Percentiles rank a stretch among this genome's conserved stretches.
Conservation (phyloP, 2,888 invertebrate genomes). For the Therioaphis trifolii region DNA sequence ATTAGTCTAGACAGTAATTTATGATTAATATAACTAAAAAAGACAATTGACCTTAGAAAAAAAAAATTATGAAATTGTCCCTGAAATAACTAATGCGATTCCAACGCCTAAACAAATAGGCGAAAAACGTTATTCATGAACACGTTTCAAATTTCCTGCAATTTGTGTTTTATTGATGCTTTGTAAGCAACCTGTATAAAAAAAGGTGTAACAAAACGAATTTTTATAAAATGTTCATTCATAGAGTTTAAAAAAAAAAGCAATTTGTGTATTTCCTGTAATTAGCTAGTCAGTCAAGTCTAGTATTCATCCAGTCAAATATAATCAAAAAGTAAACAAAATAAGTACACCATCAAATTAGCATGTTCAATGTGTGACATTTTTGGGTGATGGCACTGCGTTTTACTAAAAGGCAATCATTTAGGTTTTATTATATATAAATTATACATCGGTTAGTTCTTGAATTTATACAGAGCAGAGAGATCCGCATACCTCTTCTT, state of each 20-base stretch:
- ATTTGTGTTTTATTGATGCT: constrained; percentile 23
- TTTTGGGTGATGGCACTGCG: not conserved
- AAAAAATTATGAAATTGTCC: constrained; percentile 45
- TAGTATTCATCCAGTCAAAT: not conserved
- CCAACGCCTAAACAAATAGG: constrained; percentile 18
- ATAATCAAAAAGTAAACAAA: constrained; percentile 2
- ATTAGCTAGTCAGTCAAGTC: not conserved
- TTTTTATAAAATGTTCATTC: constrained; percentile 37
- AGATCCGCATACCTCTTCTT: too few relatives aligned
- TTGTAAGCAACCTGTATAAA: constrained; percentile 14
- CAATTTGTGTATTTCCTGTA: constrained; percentile 45
- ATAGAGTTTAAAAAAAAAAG: constrained; percentile 19
- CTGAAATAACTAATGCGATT: constrained; percentile 37
- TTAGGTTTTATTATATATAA: too few relatives aligned
- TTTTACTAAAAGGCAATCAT: not conserved
- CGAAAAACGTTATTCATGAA: constrained; percentile 30
- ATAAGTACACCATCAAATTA: not conserved
- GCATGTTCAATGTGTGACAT: not conserved
- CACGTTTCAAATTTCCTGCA: constrained; percentile 56
- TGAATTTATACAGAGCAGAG: too few relatives aligned
- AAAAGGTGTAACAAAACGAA: constrained; percentile 46
- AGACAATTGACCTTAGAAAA: constrained; percentile 12
- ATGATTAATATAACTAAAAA: not conserved
- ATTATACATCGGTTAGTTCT: too few relatives aligned
- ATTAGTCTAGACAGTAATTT: not conserved